Base-by-base conservation (phyloP, 2,888 invertebrate genomes). In the Mystacides longicornis region DNA sequence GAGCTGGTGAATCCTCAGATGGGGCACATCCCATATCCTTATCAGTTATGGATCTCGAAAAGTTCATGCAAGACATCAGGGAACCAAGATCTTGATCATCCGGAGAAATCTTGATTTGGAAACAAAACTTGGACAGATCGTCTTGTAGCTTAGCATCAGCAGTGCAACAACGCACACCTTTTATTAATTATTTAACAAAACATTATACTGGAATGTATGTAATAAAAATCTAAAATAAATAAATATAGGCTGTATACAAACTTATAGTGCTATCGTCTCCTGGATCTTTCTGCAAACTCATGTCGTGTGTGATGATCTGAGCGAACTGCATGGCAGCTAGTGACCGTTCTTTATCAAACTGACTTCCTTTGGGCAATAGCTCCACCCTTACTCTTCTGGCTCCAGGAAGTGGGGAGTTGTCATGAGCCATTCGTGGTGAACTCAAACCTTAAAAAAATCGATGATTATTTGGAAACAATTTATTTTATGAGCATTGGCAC, bases 21-120 rank as follows among this genome's bases (percentile, higher is more conserved):
- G 14, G 3, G 2, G 81, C 80, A 63, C 87, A 85, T 48, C 83
- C 79, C 55, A 82, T 77, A 61, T 85, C 82, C 54, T 82, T 78
- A 49, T 88, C 84, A 1, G 82, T 81, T 23, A 77, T 77, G 1
- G 86, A 85, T 60, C 88, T 77, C 2, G 87, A 82, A 64, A 89
- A 87, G 72, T 85, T 86, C 75, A 86, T 79, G 65, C 89, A 89
- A 57, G 76, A 76, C 1, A 79, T 78, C 19, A 81, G 78, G 37
- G 4, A 14, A 43, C 73, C 72, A 11, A 71, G 68, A 0, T 69
- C 66, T 58, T 68, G 71, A 60, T 77, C 76, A 33, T 64, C 61
- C 0, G 59, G 55, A 2, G 74, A 68, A 20, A 77, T 67, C 14
- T 62, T 59, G 52, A 77, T 75, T 18, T 73, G 70, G 27, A 71